Conservation (phyloP, 2,888 invertebrate genomes). For the Cryptosula pallasiana region DNA sequence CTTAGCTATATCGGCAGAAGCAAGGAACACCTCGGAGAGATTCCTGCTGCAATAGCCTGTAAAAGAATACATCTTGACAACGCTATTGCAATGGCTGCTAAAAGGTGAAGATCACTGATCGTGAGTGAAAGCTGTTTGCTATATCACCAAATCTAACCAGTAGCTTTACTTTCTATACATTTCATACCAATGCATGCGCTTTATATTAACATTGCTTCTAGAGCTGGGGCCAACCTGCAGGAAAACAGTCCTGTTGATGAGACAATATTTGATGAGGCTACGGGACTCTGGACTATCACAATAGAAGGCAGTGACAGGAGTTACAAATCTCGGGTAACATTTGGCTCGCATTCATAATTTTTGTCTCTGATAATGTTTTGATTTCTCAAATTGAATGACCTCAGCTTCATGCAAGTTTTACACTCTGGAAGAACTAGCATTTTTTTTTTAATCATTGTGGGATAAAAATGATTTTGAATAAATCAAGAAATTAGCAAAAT, state of each 20-base stretch:
- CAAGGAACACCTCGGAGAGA: constrained; percentile 36
- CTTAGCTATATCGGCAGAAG: constrained; percentile 39
- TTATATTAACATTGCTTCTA: constrained; percentile 23
- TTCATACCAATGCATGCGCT: neutral
- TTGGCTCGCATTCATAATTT: too few relatives aligned
- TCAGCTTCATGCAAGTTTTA: too few relatives aligned
- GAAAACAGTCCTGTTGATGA: constrained; percentile 37
- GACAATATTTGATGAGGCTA: constrained; percentile 33
- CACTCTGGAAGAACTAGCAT: too few relatives aligned
- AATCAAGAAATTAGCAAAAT: too few relatives aligned
- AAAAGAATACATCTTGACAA: constrained; percentile 39
- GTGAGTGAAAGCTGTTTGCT: too few relatives aligned
- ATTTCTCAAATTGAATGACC: too few relatives aligned
- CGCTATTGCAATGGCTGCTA: constrained; percentile 39
- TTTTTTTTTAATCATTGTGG: too few relatives aligned
- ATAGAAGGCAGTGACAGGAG: constrained; percentile 32
- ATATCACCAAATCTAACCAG: too few relatives aligned
- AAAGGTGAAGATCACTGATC: too few relatives aligned
- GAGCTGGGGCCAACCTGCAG: constrained; percentile 39
- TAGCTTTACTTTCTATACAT: too few relatives aligned
- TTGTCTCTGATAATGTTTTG: too few relatives aligned
- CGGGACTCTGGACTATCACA: constrained; percentile 37
- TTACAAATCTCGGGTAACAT: constrained; percentile 37
- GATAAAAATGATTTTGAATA: too few relatives aligned
- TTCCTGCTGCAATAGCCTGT: constrained; percentile 42